phyloP scores from a whole-genome alignment of 2,113 vertebrate species.

The Antechinus flavipes region DNA sequence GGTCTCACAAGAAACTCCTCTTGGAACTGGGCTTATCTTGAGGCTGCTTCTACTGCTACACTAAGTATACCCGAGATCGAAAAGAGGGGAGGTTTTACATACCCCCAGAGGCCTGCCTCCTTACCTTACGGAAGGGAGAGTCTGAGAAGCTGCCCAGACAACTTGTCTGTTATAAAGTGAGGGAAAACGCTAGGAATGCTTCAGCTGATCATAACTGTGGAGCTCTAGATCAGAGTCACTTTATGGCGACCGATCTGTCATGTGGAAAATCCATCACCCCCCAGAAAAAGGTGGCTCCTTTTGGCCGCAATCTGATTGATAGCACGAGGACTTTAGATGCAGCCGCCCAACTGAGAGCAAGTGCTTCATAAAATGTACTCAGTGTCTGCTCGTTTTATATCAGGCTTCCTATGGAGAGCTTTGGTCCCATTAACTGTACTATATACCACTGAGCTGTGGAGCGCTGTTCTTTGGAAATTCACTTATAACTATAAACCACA shows the following conservation, averaged over 20 bases:
- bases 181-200: conserved; percentile 70
- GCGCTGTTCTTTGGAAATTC: conserved; percentile 75
- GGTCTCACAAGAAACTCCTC: not conserved
- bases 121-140: conserved; percentile 71
- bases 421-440: conserved; percentile 76
- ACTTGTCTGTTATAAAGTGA: conserved; percentile 74
- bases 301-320: conserved; percentile 78
- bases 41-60: not conserved
- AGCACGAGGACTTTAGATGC: conserved; percentile 77
- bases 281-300: conserved; percentile 77
- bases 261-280: conserved; percentile 80
- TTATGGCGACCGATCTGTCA: conserved; percentile 79
- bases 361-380: conserved; percentile 81
- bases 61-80: not conserved
- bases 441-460: conserved; percentile 76
- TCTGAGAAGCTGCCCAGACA: conserved; percentile 76
- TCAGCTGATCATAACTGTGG: conserved; percentile 79
- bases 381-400: conserved; percentile 73
- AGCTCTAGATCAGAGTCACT: conserved; percentile 82
- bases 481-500: conserved; percentile 79
- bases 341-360: conserved; percentile 77
- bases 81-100: not conserved
- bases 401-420: conserved; percentile 75
- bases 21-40: not conserved
- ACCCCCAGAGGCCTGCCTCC: not conserved